Evolutionary conservation across 1,140 invertebrate species (phyloP), one percentile per base, ranked within the genome.

Genomic region (Ditylenchus dipsaci): DNA sequence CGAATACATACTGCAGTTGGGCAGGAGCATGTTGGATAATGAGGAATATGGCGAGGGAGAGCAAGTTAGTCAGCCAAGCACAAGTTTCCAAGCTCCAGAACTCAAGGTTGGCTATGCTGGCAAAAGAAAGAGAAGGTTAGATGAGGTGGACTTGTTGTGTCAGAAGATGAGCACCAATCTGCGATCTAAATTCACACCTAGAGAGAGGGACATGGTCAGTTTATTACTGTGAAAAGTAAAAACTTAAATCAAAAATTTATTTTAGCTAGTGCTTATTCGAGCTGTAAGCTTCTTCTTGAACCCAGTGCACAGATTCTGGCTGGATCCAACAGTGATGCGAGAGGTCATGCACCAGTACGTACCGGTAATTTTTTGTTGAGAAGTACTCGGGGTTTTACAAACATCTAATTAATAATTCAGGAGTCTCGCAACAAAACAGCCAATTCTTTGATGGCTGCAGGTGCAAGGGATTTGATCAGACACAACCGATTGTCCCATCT

Each of bases 261-360:
- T 53, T 53, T 65, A 80, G 73, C 58, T 81, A 7, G 61, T 81
- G 8, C 56, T 81, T n/a, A 82, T 81, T 33, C 74, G 79, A 21
- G 78, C 78, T 0, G 67, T 79, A 23, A 76, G 79, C 29, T 81
- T 76, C 63, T 81, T 81, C 61, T 59, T 81, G 47, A 81, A 81
- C 62, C 79, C 79, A 0, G 68, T 81, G 59, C 67, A 79, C 42
- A 65, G 80, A 53, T 82, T 81, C 66, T 81, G 79, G 79, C 59
- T 81, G 5, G 65, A 82, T 69, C 79, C 79, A 1, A 69, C 70
- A 5, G 80, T 81, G 11, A 73, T 81, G 42, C 63, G 79, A 11
- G 78, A 82, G 33, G 64, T 82, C 21, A 81, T 81, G 79, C 79
- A 81, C 61, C 76, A 81, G 63, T 75, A 77, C 47, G 74, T 80